These are phyloP conservation scores for Nyctalus aviator DNA, from an alignment of 2,797 vertebrate genomes.

Conservation along the genomic window DNA sequence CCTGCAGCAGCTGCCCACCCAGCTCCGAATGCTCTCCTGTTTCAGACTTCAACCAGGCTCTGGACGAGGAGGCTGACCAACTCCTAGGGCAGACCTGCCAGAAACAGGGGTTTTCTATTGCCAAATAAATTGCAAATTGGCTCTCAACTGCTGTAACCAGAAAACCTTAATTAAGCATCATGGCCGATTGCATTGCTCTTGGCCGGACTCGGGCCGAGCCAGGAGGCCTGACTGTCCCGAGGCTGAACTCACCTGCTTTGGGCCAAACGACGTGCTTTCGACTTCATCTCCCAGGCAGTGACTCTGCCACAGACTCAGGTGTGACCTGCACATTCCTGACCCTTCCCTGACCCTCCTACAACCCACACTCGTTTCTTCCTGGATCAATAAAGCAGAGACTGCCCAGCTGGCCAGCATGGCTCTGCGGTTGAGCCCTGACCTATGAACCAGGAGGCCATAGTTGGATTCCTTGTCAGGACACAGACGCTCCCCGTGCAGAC, in stretches of 20 bases:
- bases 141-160: neutral
- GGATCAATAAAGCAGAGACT: neutral
- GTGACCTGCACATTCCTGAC: accelerated
- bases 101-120: neutral
- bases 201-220: neutral
- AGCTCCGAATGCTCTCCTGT: neutral
- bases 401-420: too few relatives aligned
- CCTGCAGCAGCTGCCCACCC: too few relatives aligned
- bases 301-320: neutral
- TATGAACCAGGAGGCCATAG: too few relatives aligned
- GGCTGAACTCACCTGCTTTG: neutral
- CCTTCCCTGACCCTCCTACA: too few relatives aligned
- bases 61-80: neutral
- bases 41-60: neutral
- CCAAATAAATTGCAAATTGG: slow-evolving; percentile 32
- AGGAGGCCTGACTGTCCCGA: neutral
- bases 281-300: neutral
- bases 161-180: slow-evolving; percentile 24
- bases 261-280: neutral
- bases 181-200: neutral
- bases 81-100: neutral
- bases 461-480: too few relatives aligned
- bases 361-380: neutral
- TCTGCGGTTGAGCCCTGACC: too few relatives aligned
- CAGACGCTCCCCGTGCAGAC: too few relatives aligned